A percentile compares a stretch with the other conserved stretches of the same genome.
Conservation (phyloP, 2,113 vertebrate species). For the Epinephelus cyanopodus region DNA sequence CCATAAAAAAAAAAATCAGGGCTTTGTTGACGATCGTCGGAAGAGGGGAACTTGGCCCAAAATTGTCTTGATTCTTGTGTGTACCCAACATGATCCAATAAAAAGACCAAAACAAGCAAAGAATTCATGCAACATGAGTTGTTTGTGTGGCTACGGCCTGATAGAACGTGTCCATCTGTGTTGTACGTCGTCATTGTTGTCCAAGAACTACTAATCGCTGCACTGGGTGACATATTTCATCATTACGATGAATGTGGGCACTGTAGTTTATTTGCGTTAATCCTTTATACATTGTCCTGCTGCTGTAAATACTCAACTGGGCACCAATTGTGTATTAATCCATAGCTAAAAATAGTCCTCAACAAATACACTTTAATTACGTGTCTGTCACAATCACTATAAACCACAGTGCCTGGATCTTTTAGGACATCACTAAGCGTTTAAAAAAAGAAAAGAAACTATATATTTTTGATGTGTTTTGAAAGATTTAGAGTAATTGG, state of each 20-base stretch:
- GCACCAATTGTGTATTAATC: slow-evolving; percentile 10
- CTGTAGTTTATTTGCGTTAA: slow-evolving; percentile 1
- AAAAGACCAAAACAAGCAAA: background rate
- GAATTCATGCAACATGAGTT: background rate
- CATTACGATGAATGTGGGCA: background rate
- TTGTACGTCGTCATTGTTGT: background rate
- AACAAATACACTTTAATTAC: background rate
- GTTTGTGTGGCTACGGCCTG: background rate
- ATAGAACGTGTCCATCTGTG: background rate
- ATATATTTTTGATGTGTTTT: background rate
- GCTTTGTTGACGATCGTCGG: no score
- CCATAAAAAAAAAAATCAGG: no score
- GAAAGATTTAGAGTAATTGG: background rate
- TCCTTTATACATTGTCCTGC: background rate
- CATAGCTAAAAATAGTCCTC: background rate
- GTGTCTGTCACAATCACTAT: background rate
- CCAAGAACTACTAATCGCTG: background rate
- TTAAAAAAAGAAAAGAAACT: no score
- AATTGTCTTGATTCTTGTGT: no score
- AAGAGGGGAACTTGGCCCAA: no score
- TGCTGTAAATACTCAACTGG: background rate
- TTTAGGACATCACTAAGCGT: background rate
- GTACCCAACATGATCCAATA: background rate
- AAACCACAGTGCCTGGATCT: background rate
- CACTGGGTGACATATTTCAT: background rate